These are phyloP conservation scores for Morbakka virulenta DNA, from an alignment of 30 jellyfish, hydroid and myxozoan genomes.

Conservation along the genomic window DNA sequence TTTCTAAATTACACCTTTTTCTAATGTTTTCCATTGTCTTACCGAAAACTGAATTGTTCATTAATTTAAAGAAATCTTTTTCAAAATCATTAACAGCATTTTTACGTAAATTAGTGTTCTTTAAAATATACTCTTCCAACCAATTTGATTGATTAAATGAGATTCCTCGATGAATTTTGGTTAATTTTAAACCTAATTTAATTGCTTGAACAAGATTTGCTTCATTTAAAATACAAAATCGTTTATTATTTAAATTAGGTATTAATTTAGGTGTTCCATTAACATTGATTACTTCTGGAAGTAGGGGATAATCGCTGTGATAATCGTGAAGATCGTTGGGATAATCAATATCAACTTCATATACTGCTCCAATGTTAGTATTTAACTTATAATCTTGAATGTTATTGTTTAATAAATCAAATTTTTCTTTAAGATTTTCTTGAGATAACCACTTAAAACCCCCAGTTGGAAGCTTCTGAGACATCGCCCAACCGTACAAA, in stretches of 20 bases:
- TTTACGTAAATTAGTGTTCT: too few species aligned
- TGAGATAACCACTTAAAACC: slow-evolving; percentile 51
- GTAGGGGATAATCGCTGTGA: slow-evolving; percentile 43
- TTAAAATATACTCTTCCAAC: too few species aligned
- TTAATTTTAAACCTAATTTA: too few species aligned
- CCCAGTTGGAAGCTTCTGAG: slow-evolving; percentile 49
- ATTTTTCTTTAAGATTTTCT: slow-evolving; percentile 25
- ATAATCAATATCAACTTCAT: too few species aligned
- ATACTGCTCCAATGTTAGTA: slow-evolving; percentile 29
- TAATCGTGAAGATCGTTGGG: too few species aligned
- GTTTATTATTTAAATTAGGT: slow-evolving; percentile 54
- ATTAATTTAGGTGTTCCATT: slow-evolving; percentile 41
- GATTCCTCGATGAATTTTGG: too few species aligned
- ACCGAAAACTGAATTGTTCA: too few species aligned
- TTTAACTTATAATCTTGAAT: slow-evolving; percentile 42
- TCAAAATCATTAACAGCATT: too few species aligned
- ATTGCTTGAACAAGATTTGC: too few species aligned
- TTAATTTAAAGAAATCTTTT: too few species aligned
- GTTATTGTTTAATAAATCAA: slow-evolving; percentile 26
- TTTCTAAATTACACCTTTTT: slow-evolving; percentile 35
- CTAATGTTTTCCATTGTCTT: slow-evolving; percentile 60
- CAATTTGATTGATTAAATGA: too few species aligned
- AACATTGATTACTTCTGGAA: slow-evolving; percentile 18
- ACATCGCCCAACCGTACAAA: slow-evolving; percentile 83
- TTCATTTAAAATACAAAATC: slow-evolving; percentile 51